Conservation (phyloP, 2,797 vertebrate species). For the Gymnopithys bicolor region DNA sequence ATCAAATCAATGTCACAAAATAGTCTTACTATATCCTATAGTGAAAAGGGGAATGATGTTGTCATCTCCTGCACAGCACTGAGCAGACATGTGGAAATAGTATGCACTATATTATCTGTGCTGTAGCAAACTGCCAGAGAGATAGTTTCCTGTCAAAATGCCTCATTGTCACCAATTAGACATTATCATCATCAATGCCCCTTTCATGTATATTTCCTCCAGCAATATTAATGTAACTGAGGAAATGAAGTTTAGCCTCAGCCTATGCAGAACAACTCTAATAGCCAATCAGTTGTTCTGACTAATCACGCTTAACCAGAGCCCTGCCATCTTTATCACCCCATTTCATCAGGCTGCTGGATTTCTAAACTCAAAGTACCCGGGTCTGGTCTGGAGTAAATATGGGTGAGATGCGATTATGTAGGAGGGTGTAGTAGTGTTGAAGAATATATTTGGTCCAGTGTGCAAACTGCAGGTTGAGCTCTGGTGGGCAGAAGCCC, state of each 20-base stretch:
- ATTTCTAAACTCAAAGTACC: background rate
- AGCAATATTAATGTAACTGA: background rate
- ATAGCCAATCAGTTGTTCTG: background rate
- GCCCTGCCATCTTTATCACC: fast-evolving
- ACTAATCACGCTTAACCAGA: background rate
- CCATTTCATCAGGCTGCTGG: background rate
- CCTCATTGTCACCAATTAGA: background rate
- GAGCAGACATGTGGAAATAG: background rate
- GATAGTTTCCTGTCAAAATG: background rate
- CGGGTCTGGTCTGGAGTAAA: background rate
- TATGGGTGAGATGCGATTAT: background rate
- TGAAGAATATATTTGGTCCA: background rate
- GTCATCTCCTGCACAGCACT: background rate
- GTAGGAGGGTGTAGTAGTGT: background rate
- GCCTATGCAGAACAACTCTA: background rate
- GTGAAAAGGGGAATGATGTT: background rate
- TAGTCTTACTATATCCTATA: background rate
- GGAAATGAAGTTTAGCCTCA: background rate
- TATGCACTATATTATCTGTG: background rate
- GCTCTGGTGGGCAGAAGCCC: background rate
- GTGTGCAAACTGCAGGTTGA: too few relatives aligned
- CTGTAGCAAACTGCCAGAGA: background rate
- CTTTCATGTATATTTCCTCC: background rate
- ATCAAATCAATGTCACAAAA: background rate
- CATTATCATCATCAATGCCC: background rate